Evolutionary conservation across 2,113 vertebrate species (phyloP).

Genomic region (Cyphomyrus discorhynchus): DNA sequence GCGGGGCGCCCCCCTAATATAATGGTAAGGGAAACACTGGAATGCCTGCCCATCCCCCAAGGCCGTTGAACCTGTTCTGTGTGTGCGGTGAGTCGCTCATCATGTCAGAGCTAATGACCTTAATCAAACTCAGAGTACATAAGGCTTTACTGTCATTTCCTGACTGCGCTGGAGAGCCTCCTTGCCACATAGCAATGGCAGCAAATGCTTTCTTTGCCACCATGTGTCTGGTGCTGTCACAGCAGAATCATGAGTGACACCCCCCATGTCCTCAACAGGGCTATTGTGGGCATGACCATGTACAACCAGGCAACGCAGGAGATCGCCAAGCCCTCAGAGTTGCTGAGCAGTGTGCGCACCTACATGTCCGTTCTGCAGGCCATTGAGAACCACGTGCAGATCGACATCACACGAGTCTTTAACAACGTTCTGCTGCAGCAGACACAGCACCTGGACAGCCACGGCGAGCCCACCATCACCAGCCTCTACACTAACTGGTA

Average conservation of each 20-base stretch:
- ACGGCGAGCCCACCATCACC: slow-evolving; percentile 97
- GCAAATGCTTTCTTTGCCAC: not conserved
- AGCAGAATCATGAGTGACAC: not conserved
- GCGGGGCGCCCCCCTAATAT: no score
- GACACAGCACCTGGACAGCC: slow-evolving; percentile 97
- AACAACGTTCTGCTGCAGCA: slow-evolving; percentile 98
- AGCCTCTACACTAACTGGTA: slow-evolving; percentile 98
- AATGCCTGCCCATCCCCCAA: slow-evolving; percentile 36
- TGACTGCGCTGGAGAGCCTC: not conserved
- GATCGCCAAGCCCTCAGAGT: slow-evolving; percentile 95
- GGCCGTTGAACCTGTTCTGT: not conserved
- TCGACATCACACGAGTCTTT: slow-evolving; percentile 96
- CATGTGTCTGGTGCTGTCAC: not conserved
- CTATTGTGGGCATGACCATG: slow-evolving; percentile 99
- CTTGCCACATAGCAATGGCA: not conserved
- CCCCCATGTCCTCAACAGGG: slow-evolving; percentile 57
- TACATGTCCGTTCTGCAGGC: slow-evolving; percentile 98
- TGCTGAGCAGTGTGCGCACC: slow-evolving; percentile 91
- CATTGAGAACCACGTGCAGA: slow-evolving; percentile 97
- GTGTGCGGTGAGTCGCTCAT: not conserved
- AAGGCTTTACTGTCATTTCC: not conserved
- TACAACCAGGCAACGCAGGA: slow-evolving; percentile 98
- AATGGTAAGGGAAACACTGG: slow-evolving; percentile 23
- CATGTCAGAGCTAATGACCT: not conserved
- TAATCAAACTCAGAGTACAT: not conserved